Percentiles rank a stretch among this genome's conserved stretches.
Conservation (phyloP, 2,797 vertebrate species). For the Coregonus sp. region DNA sequence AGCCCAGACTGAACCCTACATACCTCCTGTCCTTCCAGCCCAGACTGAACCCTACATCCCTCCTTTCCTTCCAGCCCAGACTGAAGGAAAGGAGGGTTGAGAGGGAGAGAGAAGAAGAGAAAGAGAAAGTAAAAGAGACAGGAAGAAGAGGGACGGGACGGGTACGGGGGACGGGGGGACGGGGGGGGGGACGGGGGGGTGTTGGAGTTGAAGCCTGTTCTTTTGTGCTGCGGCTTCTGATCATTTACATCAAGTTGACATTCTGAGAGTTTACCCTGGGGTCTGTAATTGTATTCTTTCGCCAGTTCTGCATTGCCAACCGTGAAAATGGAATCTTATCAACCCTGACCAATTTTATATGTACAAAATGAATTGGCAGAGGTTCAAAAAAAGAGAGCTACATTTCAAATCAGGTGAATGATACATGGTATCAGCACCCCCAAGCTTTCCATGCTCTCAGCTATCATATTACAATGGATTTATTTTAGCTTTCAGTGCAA, state of each 20-base stretch:
- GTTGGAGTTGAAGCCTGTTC: slow-evolving; percentile 77
- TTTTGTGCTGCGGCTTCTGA: slow-evolving; percentile 90
- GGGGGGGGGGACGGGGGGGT: slow-evolving; percentile 16
- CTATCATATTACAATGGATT: slow-evolving; percentile 76
- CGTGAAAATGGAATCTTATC: slow-evolving; percentile 99
- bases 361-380: slow-evolving; percentile 99
- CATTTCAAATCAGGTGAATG: slow-evolving; percentile 99
- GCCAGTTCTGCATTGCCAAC: slow-evolving; percentile 99
- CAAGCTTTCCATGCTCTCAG: slow-evolving; percentile 38
- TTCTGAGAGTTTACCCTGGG: slow-evolving; percentile 99
- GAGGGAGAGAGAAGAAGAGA: slow-evolving; percentile 25
- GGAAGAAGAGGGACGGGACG: slow-evolving; percentile 20
- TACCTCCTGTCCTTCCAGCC: too few relatives aligned
- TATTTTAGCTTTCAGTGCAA: slow-evolving; percentile 71
- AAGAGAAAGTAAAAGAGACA: slow-evolving; percentile 19
- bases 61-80: too few relatives aligned
- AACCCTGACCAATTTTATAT: slow-evolving; percentile 99
- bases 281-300: slow-evolving; percentile 99
- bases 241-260: slow-evolving; percentile 99
- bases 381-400: slow-evolving; percentile 95
- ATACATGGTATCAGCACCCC: slow-evolving; percentile 78
- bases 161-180: background rate
- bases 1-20: too few relatives aligned
- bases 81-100: slow-evolving; percentile 13
- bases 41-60: too few relatives aligned